phyloP scores from a whole-genome alignment of 2,888 invertebrate genomes.

The Mythimna vitellina region DNA sequence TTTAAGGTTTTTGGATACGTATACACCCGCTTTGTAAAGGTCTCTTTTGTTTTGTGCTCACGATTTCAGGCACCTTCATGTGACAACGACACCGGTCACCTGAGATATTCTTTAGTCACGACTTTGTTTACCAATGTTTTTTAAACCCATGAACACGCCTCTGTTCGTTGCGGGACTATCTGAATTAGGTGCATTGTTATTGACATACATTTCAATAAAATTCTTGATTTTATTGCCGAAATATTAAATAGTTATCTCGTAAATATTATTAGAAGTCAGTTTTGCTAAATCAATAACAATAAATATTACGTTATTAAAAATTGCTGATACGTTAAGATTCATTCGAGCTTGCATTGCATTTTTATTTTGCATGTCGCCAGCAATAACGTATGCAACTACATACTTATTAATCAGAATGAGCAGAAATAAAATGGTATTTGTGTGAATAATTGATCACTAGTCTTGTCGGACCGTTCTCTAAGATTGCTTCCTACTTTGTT shows the following conservation, averaged over 20 bases:
- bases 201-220: constrained; percentile 67
- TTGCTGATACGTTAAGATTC: not conserved
- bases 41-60: constrained; percentile 50
- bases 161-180: constrained; percentile 55
- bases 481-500: constrained; percentile 60
- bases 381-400: constrained; percentile 21
- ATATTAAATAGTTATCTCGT: not conserved
- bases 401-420: constrained; percentile 23
- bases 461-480: constrained; percentile 51
- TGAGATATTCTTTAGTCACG: constrained; percentile 62
- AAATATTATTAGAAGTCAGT: constrained; percentile 12
- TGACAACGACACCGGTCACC: constrained; percentile 3
- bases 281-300: not conserved
- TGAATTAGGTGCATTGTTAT: constrained; percentile 58
- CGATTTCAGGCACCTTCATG: constrained; percentile 11
- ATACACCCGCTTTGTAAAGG: constrained; percentile 41
- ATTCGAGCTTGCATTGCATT: constrained; percentile 5
- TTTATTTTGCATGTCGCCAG: constrained; percentile 24
- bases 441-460: constrained; percentile 36
- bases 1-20: constrained; percentile 45
- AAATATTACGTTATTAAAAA: constrained; percentile 1
- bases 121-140: constrained; percentile 54
- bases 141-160: constrained; percentile 59
- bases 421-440: constrained; percentile 40
- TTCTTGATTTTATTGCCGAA: constrained; percentile 15